phyloP scores from a whole-genome alignment of 2,888 invertebrate genomes.

The Sthenelais limicola region DNA sequence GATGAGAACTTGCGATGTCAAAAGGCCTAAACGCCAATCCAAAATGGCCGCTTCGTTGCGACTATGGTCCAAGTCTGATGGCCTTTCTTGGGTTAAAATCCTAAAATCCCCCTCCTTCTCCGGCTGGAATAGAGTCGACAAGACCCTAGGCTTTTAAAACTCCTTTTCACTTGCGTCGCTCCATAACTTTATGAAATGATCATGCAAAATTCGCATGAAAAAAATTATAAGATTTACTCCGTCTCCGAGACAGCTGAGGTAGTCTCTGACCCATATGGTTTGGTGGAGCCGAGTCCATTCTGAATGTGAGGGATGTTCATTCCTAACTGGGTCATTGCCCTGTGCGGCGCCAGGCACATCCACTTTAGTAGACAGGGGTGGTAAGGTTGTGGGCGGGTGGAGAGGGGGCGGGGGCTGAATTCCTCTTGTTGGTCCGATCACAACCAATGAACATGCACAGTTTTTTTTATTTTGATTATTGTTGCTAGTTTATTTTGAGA shows the following conservation, averaged over 20 bases:
- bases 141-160: neutral
- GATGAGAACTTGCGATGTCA: neutral
- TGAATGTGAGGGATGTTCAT: constrained; percentile 13
- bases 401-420: too few relatives aligned
- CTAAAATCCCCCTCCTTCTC: neutral
- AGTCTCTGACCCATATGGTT: constrained; percentile 34
- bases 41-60: constrained; percentile 35
- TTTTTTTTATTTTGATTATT: too few relatives aligned
- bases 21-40: constrained; percentile 1
- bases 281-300: constrained; percentile 10
- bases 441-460: too few relatives aligned
- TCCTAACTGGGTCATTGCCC: constrained; percentile 29
- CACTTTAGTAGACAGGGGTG: constrained; percentile 25
- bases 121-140: constrained; percentile 1
- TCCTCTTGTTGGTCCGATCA: too few relatives aligned
- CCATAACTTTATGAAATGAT: constrained; percentile 13
- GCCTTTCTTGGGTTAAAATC: too few relatives aligned
- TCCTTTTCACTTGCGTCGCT: neutral
- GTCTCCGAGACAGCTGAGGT: constrained; percentile 8
- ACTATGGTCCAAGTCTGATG: too few relatives aligned
- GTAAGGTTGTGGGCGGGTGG: too few relatives aligned
- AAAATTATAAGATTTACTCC: too few relatives aligned
- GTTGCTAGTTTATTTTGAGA: too few relatives aligned
- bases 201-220: neutral
- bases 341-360: constrained; percentile 28